These are phyloP conservation scores for Salpingus planirostris DNA, from an alignment of 2,888 invertebrate species.

Conservation along the genomic window DNA sequence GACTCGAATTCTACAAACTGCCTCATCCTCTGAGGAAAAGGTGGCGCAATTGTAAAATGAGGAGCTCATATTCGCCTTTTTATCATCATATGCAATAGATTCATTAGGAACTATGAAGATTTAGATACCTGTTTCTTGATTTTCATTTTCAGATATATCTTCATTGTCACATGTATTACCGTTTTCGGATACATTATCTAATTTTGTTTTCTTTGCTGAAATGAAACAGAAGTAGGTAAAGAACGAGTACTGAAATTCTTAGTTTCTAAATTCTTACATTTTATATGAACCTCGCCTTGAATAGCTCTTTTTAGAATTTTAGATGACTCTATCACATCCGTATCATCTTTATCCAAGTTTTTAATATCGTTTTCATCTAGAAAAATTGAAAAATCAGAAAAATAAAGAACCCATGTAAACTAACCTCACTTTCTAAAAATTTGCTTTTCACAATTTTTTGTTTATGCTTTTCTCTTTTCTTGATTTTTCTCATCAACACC, in stretches of 20 bases:
- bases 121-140: too few species aligned
- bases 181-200: too few species aligned
- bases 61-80: conserved; percentile 30
- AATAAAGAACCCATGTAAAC: conserved; percentile 3
- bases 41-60: conserved; percentile 2
- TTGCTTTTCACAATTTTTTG: conserved; percentile 49
- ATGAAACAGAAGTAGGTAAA: too few species aligned
- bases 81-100: too few species aligned
- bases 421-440: too few species aligned
- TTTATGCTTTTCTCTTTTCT: conserved; percentile 66
- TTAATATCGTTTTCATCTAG: background rate
- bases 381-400: background rate
- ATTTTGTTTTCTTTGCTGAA: too few species aligned
- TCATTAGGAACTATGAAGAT: too few species aligned
- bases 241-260: too few species aligned
- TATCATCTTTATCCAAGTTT: background rate
- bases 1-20: background rate
- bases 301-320: background rate
- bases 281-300: background rate
- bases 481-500: conserved; percentile 67
- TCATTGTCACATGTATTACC: too few species aligned
- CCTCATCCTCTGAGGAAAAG: too few species aligned
- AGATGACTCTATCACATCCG: background rate
- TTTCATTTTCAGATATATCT: too few species aligned
- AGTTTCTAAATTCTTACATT: too few species aligned